Percentiles rank a stretch among this genome's conserved stretches.
Conservation (phyloP, 2,888 invertebrate species). For the Parasteatoda lunata region DNA sequence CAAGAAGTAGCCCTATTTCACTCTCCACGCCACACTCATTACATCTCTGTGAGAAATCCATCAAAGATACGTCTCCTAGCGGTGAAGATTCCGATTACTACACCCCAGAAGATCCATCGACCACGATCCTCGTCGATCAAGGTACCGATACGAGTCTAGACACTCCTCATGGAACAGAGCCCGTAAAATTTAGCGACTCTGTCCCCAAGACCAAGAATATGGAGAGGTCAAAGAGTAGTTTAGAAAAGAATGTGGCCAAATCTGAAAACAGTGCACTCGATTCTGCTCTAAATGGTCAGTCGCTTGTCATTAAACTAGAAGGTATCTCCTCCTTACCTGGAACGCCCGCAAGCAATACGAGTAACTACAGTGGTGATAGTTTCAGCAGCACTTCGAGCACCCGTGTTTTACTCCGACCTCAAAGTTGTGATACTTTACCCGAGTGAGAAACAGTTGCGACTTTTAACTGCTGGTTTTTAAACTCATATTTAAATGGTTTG, state of each 20-base stretch:
- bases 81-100: constrained; percentile 71
- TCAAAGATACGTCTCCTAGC: constrained; percentile 69
- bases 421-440: constrained; percentile 63
- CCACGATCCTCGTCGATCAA: constrained; percentile 70
- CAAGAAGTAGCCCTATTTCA: constrained; percentile 63
- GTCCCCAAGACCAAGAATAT: too few relatives aligned
- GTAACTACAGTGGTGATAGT: constrained; percentile 85
- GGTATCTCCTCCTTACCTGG: constrained; percentile 63
- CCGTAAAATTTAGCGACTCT: background rate
- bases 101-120: constrained; percentile 71
- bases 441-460: constrained; percentile 16
- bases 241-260: too few relatives aligned
- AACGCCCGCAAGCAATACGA: constrained; percentile 73
- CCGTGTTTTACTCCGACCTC: constrained; percentile 80
- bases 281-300: constrained; percentile 28
- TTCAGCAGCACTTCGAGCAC: constrained; percentile 88
- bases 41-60: constrained; percentile 69
- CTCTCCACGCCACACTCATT: constrained; percentile 71
- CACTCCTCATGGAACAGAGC: constrained; percentile 55
- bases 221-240: too few relatives aligned
- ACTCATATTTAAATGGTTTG: too few relatives aligned
- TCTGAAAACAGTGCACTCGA: too few relatives aligned
- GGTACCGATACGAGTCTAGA: constrained; percentile 66
- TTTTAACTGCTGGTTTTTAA: too few relatives aligned
- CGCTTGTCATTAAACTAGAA: constrained; percentile 51